Evolutionary conservation across 1,140 invertebrate species (phyloP).

Genomic region (Formica exsecta): DNA sequence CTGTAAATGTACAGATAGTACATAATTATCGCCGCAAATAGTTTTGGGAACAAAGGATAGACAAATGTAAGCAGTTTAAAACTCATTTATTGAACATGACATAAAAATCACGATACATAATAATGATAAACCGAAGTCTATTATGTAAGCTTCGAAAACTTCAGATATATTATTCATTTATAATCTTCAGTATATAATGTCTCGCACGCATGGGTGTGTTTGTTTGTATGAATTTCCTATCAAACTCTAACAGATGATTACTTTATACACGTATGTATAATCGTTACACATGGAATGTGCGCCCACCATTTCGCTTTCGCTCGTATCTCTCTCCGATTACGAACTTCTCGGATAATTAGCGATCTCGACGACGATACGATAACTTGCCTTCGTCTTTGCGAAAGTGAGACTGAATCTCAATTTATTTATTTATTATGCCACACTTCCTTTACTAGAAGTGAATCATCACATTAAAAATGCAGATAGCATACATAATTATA

Average conservation of each 20-base stretch:
- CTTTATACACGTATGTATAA: conserved; percentile 69
- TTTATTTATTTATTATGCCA: background rate
- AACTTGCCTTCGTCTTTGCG: background rate
- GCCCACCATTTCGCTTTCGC: conserved; percentile 68
- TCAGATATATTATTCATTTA: conserved; percentile 74
- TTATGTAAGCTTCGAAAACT: conserved; percentile 75
- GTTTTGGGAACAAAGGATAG: conserved; percentile 1
- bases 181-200: conserved; percentile 72
- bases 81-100: conserved; percentile 85
- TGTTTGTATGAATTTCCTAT: conserved; percentile 71
- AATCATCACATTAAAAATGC: conserved; percentile 1
- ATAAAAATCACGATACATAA: conserved; percentile 84
- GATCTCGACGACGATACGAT: conserved; percentile 29
- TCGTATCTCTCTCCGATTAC: conserved; percentile 24
- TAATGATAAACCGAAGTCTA: conserved; percentile 77
- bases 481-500: background rate
- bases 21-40: background rate
- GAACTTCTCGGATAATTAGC: conserved; percentile 22
- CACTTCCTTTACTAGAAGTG: background rate
- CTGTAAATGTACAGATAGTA: background rate
- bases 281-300: conserved; percentile 80
- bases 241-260: conserved; percentile 80
- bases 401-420: conserved; percentile 17
- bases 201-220: conserved; percentile 25
- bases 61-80: conserved; percentile 67